Evolutionary conservation across 2,797 vertebrate genomes (phyloP).

Genomic region (Gymnopithys bicolor): DNA sequence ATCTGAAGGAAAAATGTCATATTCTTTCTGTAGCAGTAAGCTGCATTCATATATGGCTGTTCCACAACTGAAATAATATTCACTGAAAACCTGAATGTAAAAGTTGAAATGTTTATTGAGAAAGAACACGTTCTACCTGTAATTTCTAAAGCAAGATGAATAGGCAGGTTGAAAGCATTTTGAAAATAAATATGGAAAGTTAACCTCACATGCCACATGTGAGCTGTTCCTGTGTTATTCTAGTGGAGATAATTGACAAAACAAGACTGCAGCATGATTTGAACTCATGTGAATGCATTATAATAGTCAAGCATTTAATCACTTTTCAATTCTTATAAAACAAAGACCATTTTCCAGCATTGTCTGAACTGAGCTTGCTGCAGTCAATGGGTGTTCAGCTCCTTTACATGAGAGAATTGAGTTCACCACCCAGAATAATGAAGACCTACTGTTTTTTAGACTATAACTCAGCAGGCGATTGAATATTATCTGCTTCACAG

Average conservation of each 20-base stretch:
- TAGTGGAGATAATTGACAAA: constrained; percentile 49
- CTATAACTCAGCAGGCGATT: constrained; percentile 34
- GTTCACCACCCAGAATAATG: constrained; percentile 47
- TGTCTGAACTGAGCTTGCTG: background rate
- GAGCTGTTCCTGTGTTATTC: background rate
- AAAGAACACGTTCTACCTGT: background rate
- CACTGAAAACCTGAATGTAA: background rate
- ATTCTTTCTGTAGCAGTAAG: background rate
- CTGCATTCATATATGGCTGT: background rate
- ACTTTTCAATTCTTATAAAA: constrained; percentile 37
- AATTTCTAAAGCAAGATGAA: constrained; percentile 24
- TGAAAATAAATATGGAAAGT: background rate
- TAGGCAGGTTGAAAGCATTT: background rate
- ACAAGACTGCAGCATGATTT: constrained; percentile 4
- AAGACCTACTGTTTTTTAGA: constrained; percentile 31
- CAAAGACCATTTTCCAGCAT: constrained; percentile 31
- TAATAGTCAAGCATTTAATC: constrained; percentile 46
- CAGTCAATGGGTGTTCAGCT: constrained; percentile 22
- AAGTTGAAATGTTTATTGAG: constrained; percentile 4
- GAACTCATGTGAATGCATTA: constrained; percentile 18
- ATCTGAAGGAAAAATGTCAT: background rate
- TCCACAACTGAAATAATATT: background rate
- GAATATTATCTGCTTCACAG: constrained; percentile 45
- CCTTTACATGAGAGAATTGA: constrained; percentile 18
- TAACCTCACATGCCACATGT: background rate